These are phyloP conservation scores for Macrocentrus cingulum DNA, from an alignment of 1,140 invertebrate genomes.

Conservation along the genomic window DNA sequence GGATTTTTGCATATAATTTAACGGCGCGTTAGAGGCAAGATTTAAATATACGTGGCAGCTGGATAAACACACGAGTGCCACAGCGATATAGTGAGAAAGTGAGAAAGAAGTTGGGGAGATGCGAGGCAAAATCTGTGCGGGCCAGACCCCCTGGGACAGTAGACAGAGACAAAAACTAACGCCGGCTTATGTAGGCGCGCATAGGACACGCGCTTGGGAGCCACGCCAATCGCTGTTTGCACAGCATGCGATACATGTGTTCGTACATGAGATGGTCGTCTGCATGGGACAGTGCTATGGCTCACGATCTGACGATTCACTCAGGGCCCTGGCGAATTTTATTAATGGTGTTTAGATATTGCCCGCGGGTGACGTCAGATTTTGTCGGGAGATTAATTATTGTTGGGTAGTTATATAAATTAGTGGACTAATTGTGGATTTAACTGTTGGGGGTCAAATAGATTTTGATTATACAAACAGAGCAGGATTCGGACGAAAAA, in stretches of 20 bases:
- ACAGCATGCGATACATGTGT: slow-evolving; percentile 56
- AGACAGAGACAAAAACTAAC: slow-evolving; percentile 9
- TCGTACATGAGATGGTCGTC: slow-evolving; percentile 26
- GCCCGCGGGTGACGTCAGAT: too few species aligned
- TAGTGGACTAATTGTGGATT: too few species aligned
- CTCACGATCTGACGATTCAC: slow-evolving; percentile 6
- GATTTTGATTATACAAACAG: too few species aligned
- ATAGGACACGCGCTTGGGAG: slow-evolving; percentile 9
- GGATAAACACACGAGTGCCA: slow-evolving; percentile 52
- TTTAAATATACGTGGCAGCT: slow-evolving; percentile 58
- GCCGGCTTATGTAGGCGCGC: slow-evolving; percentile 27
- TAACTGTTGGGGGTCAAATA: too few species aligned
- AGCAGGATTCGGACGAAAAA: too few species aligned
- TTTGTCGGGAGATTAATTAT: too few species aligned
- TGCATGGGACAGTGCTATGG: slow-evolving; percentile 6
- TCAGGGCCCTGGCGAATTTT: neutral
- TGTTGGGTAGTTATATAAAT: too few species aligned
- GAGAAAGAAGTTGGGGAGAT: slow-evolving; percentile 27
- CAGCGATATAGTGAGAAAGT: slow-evolving; percentile 22
- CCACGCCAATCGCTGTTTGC: slow-evolving; percentile 43
- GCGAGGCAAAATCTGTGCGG: slow-evolving; percentile 23
- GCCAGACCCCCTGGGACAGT: slow-evolving; percentile 22
- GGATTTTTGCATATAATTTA: slow-evolving; percentile 61
- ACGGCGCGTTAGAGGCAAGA: slow-evolving; percentile 56
- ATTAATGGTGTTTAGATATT: too few species aligned